These are phyloP conservation scores for Eupelmus urozonus DNA, from an alignment of 2,888 invertebrate species.

Conservation along the genomic window DNA sequence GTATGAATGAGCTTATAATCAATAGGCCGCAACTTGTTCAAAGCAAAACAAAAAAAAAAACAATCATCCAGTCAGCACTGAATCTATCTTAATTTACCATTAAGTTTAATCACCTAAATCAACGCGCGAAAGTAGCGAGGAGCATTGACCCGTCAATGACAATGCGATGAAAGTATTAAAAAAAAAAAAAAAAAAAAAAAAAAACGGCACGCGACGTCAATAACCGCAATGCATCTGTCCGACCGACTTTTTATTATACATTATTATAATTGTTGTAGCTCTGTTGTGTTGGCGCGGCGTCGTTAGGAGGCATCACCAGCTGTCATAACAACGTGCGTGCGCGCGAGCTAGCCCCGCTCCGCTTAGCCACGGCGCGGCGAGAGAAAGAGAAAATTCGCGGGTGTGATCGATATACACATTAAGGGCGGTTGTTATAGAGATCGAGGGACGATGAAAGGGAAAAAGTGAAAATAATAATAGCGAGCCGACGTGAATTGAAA, in stretches of 20 bases:
- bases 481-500: slow-evolving; percentile 44
- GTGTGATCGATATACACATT: slow-evolving; percentile 13
- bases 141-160: background rate
- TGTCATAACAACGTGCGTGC: slow-evolving; percentile 36
- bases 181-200: too few species aligned
- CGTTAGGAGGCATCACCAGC: slow-evolving; percentile 5
- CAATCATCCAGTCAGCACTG: background rate
- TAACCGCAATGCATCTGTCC: slow-evolving; percentile 41
- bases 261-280: slow-evolving; percentile 41
- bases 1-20: slow-evolving; percentile 37
- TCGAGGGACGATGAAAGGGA: background rate
- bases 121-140: background rate
- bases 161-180: slow-evolving; percentile 7
- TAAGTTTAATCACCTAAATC: background rate
- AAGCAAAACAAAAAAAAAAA: slow-evolving; percentile 3
- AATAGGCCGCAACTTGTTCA: slow-evolving; percentile 9
- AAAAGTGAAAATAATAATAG: slow-evolving; percentile 22
- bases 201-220: slow-evolving; percentile 43
- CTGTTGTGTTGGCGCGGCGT: slow-evolving; percentile 29
- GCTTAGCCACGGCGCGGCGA: background rate
- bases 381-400: background rate
- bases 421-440: slow-evolving; percentile 53
- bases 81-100: background rate
- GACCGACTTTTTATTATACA: slow-evolving; percentile 1
- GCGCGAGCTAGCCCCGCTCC: background rate